Evolutionary conservation across 2,113 vertebrate genomes (phyloP).

Genomic region (Xiphophorus couchianus): DNA sequence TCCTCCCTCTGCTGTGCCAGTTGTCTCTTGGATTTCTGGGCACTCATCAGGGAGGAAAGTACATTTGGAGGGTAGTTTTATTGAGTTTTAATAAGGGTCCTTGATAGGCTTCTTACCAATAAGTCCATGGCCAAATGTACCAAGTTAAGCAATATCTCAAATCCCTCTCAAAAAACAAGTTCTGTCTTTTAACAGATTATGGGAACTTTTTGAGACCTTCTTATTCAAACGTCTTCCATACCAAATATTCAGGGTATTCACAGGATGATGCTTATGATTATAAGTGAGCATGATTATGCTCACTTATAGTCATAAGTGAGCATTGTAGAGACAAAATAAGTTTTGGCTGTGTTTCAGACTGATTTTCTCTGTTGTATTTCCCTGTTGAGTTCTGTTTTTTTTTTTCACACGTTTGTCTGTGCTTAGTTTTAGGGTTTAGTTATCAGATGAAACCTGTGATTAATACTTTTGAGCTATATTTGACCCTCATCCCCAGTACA

Average conservation of each 20-base stretch:
- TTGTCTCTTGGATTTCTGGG: constrained; percentile 49
- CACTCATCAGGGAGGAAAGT: constrained; percentile 55
- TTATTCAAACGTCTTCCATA: constrained; percentile 40
- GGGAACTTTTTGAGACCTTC: constrained; percentile 32
- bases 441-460: not conserved
- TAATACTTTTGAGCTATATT: not conserved
- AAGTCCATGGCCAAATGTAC: constrained; percentile 66
- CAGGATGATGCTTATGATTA: too few species aligned
- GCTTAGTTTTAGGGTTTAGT: not conserved
- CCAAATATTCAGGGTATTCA: constrained; percentile 52
- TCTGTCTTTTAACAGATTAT: not conserved
- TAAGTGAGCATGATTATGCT: too few species aligned
- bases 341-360: not conserved
- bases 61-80: constrained; percentile 73
- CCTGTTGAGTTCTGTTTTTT: too few species aligned
- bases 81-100: constrained; percentile 76
- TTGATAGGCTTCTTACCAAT: constrained; percentile 69
- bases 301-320: too few species aligned
- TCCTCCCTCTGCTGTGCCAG: constrained; percentile 60
- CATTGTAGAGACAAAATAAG: too few species aligned
- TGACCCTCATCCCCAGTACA: not conserved
- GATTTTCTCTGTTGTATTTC: too few species aligned
- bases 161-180: constrained; percentile 50
- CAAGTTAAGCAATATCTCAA: constrained; percentile 70
- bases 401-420: not conserved